phyloP scores from a whole-genome alignment of 2,888 invertebrate genomes.

The Zaprionus lineosus region DNA sequence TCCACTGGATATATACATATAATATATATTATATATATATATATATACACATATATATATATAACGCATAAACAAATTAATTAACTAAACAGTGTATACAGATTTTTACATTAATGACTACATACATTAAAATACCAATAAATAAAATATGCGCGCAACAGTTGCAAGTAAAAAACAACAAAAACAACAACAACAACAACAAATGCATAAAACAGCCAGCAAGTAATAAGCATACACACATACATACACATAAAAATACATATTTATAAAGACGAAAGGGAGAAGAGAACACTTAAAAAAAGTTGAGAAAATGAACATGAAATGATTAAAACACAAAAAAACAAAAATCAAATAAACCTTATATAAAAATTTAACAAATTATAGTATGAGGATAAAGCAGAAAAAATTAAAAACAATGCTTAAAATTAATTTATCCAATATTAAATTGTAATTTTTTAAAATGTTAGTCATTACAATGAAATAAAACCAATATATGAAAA shows the following conservation, averaged over 20 bases:
- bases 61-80: conserved; percentile 27
- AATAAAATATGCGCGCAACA: conserved; percentile 41
- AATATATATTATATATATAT: conserved; percentile 29
- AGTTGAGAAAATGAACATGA: conserved; percentile 74
- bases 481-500: conserved; percentile 67
- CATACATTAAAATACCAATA: conserved; percentile 67
- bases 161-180: conserved; percentile 35
- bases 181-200: conserved; percentile 31
- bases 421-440: conserved; percentile 75
- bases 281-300: conserved; percentile 31
- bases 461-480: conserved; percentile 77
- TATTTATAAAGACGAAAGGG: not conserved
- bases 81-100: conserved; percentile 40
- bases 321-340: conserved; percentile 21
- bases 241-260: conserved; percentile 19
- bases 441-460: conserved; percentile 78
- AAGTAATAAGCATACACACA: conserved; percentile 9
- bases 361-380: conserved; percentile 64
- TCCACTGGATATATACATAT: conserved; percentile 43
- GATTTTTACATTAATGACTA: conserved; percentile 72
- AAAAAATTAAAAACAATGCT: conserved; percentile 58
- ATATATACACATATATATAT: conserved; percentile 32
- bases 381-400: conserved; percentile 66
- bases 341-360: conserved; percentile 57
- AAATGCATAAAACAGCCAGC: no score